Base-by-base conservation (phyloP, 2,888 invertebrate species). In the Cyclophora punctaria region DNA sequence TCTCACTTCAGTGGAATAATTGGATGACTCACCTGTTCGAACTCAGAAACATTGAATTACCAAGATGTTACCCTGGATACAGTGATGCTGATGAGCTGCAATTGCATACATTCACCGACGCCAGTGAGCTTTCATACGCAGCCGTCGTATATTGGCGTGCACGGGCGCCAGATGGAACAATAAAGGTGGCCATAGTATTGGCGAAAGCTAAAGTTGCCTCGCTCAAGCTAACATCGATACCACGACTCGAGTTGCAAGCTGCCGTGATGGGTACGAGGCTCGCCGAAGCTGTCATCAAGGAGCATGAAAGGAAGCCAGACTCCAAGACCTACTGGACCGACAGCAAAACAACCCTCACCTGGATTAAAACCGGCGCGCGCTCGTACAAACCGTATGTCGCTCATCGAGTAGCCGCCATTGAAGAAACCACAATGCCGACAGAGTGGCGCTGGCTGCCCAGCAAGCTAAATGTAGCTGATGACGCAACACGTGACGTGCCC, bases 51-150 rank as follows among this genome's bases (percentile, higher is more conserved):
- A 45, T 64, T 51, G 44, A 51, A 49, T 20, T 60, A 35, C 51
- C 49, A 43, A 6, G 54, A 4, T 43, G 50, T 45, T 44, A 46
- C n/a, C 35, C 47, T n/a, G 41, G 41, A 1, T 41, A n/a, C 41
- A 41, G 41, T 41, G 7, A 3, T 5, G 41, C 41, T n/a, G 7
- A 41, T n/a, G 7, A 7, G 7, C 33, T 33, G 6, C n/a, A 56
- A 20, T 45, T 48, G 3, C 70, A 65, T 48, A 49, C 52, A 2
- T 67, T 64, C 47, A 53, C 54, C 33, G 67, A 63, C 47, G 64
- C 61, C n/a, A 62, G 62, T 48, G 55, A 58, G 42, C 34, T 48
- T 33, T 55, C 60, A 3, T 59, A 53, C 56, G 50, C 60, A 2
- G 47, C 62, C 4, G 59, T 56, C 7, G 56, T 53, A 2, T 60